phyloP scores from a whole-genome alignment of 2,888 invertebrate genomes.

The Epinotia ramella region DNA sequence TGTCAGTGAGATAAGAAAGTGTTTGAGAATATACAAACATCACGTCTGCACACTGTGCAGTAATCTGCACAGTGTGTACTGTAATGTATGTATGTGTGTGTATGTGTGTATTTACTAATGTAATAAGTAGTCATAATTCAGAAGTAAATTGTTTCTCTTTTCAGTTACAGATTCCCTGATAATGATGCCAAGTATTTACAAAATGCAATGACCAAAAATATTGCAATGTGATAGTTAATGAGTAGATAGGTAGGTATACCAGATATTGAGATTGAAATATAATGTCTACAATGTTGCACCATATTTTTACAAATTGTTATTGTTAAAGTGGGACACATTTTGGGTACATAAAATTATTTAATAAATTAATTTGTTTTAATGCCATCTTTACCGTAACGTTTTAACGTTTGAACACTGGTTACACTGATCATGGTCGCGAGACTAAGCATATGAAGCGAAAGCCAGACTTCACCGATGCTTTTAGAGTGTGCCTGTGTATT shows the following conservation, averaged over 20 bases:
- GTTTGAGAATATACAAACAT: no score
- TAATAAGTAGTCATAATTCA: not conserved
- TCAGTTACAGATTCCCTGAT: slow-evolving; percentile 85
- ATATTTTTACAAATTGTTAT: slow-evolving; percentile 3
- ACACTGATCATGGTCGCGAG: no score
- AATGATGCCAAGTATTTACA: slow-evolving; percentile 82
- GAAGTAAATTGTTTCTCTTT: slow-evolving; percentile 54
- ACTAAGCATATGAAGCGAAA: no score
- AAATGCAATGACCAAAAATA: slow-evolving; percentile 59
- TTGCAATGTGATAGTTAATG: not conserved
- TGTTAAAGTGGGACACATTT: not conserved
- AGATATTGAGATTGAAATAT: slow-evolving; percentile 4
- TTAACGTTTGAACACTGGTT: no score
- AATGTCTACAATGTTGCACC: slow-evolving; percentile 10
- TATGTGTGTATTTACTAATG: no score
- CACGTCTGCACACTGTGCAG: no score
- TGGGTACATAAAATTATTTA: not conserved
- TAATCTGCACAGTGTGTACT: no score
- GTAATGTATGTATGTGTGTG: no score
- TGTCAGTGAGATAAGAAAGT: no score
- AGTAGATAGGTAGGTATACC: not conserved
- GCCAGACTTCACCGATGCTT: no score
- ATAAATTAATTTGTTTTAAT: not conserved
- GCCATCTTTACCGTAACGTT: not conserved
- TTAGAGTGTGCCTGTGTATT: no score